Evolutionary conservation across 2,888 invertebrate species (phyloP).

Genomic region (Agrilus biguttatus): DNA sequence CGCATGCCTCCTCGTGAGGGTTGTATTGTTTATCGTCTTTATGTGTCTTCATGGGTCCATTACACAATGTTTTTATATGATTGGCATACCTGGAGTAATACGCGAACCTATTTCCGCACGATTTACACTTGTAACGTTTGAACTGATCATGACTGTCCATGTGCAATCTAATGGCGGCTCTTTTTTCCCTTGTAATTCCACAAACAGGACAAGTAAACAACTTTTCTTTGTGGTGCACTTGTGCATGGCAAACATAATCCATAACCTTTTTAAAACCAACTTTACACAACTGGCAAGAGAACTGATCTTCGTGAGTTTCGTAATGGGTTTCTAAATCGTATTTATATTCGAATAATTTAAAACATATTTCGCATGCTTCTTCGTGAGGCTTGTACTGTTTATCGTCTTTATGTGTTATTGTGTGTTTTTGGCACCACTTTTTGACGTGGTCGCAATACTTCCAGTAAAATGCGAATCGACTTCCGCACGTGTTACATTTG

Average conservation of each 20-base stretch:
- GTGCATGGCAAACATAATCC: not conserved
- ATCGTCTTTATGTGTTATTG: not conserved
- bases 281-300: constrained; percentile 1
- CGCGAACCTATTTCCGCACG: not conserved
- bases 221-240: not conserved
- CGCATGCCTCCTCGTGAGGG: too few species aligned
- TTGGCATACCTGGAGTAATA: not conserved
- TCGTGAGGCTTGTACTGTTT: not conserved
- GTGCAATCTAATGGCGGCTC: not conserved
- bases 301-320: constrained; percentile 1
- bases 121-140: not conserved
- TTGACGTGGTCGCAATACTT: too few species aligned
- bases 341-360: not conserved
- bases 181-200: not conserved
- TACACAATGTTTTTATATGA: too few species aligned
- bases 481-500: constrained; percentile 20
- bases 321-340: not conserved
- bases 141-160: constrained; percentile 1
- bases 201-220: constrained; percentile 4
- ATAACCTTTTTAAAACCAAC: not conserved
- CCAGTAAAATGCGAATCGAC: constrained; percentile 16
- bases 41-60: too few species aligned
- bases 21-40: too few species aligned
- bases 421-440: too few species aligned
- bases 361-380: constrained; percentile 6